These are phyloP conservation scores for Psephotus haematonotus DNA, from an alignment of 2,113 vertebrate genomes.

Conservation along the genomic window DNA sequence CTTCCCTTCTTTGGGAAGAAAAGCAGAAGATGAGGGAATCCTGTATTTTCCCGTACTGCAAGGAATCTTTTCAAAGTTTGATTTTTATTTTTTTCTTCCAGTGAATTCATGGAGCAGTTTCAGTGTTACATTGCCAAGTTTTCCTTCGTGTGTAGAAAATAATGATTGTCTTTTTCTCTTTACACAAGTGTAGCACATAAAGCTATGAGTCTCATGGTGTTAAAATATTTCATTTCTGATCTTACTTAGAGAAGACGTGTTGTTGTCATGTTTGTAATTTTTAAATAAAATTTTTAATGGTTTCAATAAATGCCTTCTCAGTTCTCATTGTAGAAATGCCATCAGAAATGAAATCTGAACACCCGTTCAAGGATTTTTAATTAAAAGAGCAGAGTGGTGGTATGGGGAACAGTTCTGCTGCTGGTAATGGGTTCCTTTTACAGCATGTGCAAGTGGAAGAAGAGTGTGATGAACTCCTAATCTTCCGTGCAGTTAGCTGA, in stretches of 20 bases:
- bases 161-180: neutral
- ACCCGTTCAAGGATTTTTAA: neutral
- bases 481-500: neutral
- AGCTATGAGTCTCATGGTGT: fast-evolving
- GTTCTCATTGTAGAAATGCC: neutral
- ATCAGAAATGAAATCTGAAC: neutral
- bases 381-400: neutral
- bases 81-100: neutral
- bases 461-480: neutral
- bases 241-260: neutral
- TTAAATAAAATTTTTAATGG: neutral
- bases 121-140: neutral
- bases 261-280: neutral
- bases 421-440: neutral
- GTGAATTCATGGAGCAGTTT: neutral
- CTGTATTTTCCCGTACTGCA: neutral
- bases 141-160: neutral
- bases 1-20: neutral
- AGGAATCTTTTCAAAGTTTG: neutral
- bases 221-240: neutral
- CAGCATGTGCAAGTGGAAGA: neutral
- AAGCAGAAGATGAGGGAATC: neutral
- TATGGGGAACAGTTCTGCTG: neutral
- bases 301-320: neutral
- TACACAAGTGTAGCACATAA: neutral